Evolutionary conservation across 2,888 invertebrate species (phyloP), one percentile per base, ranked within the genome.

Genomic region (Callyntrura sp.): DNA sequence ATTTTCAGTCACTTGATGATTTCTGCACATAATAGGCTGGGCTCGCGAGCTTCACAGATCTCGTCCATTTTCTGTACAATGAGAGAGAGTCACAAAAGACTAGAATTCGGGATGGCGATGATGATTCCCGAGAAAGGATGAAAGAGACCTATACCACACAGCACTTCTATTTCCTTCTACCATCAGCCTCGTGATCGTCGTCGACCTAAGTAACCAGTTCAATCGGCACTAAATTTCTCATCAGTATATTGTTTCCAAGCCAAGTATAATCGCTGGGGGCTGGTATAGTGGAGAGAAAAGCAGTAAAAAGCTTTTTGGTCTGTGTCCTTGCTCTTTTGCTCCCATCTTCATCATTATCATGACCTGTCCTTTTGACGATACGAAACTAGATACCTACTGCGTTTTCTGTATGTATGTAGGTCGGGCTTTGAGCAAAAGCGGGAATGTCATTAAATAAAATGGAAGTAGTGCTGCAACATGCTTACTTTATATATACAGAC

Each of bases 171-270:
- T 12, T 60, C 60, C 3, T 20, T 1, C 12, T 20, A 65, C 28
- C 25, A 28, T 28, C 65, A 28, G 25, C 28, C 43, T 73, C 45
- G 35, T 43, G 9, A 48, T 76, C 14, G 14, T 23, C 23, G 9
- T 25, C 14, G 9, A 9, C 45, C 28, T 28, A 45, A 68, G 51
- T 68, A 88, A 51, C 35, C 55, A 83, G 83, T 79, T 70, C 79
- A 85, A 84, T 89, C 55, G 85, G 11, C 89, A 79, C 85, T 78
- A 84, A 84, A 89, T 78, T 84, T 85, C 84, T 85, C 89, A 89
- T 85, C 76, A 88, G 82, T 14, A 43, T 81, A 4, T 43, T 65
- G 73, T 48, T 78, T 23, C 55, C 48, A 23, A 62, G 43, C 23
- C 8, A 62, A 20, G 28, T 62, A 65, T n/a, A 48, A 62, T 57